A percentile compares a stretch with the other conserved stretches of the same genome.
Evolutionary conservation across 1,140 invertebrate species (phyloP).

Genomic region (Papilio polytes): DNA sequence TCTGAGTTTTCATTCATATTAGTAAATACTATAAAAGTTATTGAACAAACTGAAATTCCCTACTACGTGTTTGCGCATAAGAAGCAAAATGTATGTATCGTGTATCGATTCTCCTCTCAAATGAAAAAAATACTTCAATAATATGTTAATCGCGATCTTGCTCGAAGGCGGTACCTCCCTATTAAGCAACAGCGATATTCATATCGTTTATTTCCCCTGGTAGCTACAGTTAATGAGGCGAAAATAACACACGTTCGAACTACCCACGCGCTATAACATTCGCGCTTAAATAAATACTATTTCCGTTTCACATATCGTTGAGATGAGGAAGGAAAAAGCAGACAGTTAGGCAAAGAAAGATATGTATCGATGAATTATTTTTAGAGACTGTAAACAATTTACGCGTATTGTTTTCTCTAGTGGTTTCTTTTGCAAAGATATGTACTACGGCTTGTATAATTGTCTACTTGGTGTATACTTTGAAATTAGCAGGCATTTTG

Average conservation of each 20-base stretch:
- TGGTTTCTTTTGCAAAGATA: background rate
- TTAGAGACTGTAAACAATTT: background rate
- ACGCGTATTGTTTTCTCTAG: background rate
- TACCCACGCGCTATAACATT: background rate
- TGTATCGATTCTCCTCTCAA: background rate
- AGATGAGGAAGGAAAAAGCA: background rate
- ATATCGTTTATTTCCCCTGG: slow-evolving; percentile 34
- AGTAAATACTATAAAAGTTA: too few relatives aligned
- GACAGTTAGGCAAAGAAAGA: background rate
- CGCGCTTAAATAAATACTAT: slow-evolving; percentile 23
- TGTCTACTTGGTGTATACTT: too few relatives aligned
- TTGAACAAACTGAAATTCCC: too few relatives aligned
- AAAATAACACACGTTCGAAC: slow-evolving; percentile 40
- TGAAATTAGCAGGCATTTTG: too few relatives aligned
- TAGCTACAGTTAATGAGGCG: slow-evolving; percentile 34
- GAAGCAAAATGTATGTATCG: background rate
- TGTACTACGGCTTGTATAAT: too few relatives aligned
- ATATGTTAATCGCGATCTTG: background rate
- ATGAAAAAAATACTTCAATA: background rate
- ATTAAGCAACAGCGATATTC: slow-evolving; percentile 22
- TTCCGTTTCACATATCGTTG: slow-evolving; percentile 9
- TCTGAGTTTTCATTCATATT: too few relatives aligned
- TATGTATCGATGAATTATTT: background rate
- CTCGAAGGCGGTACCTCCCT: background rate
- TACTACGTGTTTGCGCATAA: background rate